phyloP scores from a whole-genome alignment of 2,888 invertebrate genomes.

The Selenia dentaria region DNA sequence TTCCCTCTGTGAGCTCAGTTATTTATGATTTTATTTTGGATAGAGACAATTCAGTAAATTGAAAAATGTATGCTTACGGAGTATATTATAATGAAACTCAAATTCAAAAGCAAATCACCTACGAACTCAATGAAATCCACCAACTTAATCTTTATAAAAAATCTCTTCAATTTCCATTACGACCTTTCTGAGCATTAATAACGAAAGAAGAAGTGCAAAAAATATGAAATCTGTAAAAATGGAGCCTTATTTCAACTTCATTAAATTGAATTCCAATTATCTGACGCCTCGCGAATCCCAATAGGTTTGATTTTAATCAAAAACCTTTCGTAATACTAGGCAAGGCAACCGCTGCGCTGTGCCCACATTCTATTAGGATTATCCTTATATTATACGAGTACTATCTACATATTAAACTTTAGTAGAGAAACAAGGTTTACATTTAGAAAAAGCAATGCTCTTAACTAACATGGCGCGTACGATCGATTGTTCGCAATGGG shows the following conservation, averaged over 20 bases:
- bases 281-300: slow-evolving; percentile 29
- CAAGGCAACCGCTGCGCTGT: neutral
- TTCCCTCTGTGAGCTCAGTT: no score
- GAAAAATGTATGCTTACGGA: no score
- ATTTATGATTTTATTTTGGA: no score
- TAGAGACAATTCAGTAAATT: no score
- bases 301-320: slow-evolving; percentile 29
- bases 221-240: slow-evolving; percentile 14
- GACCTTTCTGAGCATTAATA: slow-evolving; percentile 7
- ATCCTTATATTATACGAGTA: no score
- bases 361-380: no score
- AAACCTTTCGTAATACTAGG: slow-evolving; percentile 7
- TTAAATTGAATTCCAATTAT: slow-evolving; percentile 34
- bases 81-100: no score
- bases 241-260: slow-evolving; percentile 24
- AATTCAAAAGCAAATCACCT: neutral
- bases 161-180: slow-evolving; percentile 9
- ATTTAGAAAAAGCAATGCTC: no score
- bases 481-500: no score
- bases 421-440: no score
- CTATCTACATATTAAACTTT: no score
- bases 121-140: neutral
- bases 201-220: slow-evolving; percentile 17
- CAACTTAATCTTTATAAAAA: neutral
- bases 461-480: no score